phyloP scores from a whole-genome alignment of 2,888 invertebrate species.

The Apocheima hispidaria region DNA sequence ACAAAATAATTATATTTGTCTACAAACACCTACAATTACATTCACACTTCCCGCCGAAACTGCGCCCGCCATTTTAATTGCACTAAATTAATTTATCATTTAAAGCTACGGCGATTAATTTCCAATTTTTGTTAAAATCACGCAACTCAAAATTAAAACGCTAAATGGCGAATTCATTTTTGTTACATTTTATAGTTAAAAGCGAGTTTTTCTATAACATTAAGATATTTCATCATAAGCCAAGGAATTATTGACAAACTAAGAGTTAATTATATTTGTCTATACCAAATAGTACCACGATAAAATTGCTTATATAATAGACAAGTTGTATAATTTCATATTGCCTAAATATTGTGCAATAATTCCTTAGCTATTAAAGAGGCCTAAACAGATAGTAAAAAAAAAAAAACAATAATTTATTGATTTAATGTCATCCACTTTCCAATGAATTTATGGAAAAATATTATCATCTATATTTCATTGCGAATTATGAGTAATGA shows the following conservation, averaged over 20 bases:
- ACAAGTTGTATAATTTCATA: conserved; percentile 35
- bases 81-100: conserved; percentile 73
- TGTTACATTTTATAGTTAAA: conserved; percentile 13
- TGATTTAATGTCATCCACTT: conserved; percentile 31
- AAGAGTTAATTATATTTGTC: conserved; percentile 33
- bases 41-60: conserved; percentile 70
- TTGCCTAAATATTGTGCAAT: conserved; percentile 30
- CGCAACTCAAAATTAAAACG: conserved; percentile 54
- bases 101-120: conserved; percentile 65
- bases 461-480: conserved; percentile 28
- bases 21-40: conserved; percentile 78
- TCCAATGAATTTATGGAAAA: conserved; percentile 38
- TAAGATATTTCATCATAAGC: conserved; percentile 11
- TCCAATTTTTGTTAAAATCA: conserved; percentile 42
- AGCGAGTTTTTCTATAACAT: conserved; percentile 1
- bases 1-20: conserved; percentile 75
- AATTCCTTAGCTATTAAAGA: conserved; percentile 26
- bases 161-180: conserved; percentile 52
- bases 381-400: conserved; percentile 13
- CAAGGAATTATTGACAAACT: conserved; percentile 44
- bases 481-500: conserved; percentile 35
- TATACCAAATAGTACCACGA: conserved; percentile 33
- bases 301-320: conserved; percentile 37
- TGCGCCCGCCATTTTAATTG: conserved; percentile 74
- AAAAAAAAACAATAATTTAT: conserved; percentile 28